Conservation (phyloP, 2,797 vertebrate genomes). For the Psittacula echo region DNA sequence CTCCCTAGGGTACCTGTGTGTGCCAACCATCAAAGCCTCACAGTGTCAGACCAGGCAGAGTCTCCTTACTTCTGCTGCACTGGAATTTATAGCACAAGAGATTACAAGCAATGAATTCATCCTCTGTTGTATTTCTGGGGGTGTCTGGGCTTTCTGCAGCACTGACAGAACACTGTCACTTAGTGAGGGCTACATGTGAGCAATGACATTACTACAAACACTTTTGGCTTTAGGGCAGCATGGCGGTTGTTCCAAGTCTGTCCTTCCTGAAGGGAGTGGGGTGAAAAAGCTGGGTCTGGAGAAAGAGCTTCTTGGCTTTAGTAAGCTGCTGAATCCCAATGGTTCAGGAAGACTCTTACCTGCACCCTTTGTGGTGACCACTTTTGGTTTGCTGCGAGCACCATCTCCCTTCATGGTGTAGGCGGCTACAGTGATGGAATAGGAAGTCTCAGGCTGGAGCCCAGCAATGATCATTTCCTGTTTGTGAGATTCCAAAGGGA, state of each 20-base stretch:
- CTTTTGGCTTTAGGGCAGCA: not conserved
- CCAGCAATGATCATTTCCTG: conserved; percentile 96
- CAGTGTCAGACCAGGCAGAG: not conserved
- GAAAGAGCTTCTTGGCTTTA: not conserved
- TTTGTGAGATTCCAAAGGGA: conserved; percentile 1
- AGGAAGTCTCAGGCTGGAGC: conserved; percentile 93
- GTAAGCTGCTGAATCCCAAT: not conserved
- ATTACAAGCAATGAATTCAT: not conserved
- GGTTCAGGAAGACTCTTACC: conserved; percentile 76
- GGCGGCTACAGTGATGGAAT: conserved; percentile 96
- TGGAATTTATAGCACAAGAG: not conserved
- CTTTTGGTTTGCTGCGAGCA: conserved; percentile 94
- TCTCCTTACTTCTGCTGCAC: not conserved
- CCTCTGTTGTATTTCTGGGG: not conserved
- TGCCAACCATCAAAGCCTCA: not conserved
- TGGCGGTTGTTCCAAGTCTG: not conserved
- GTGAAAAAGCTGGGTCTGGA: not conserved
- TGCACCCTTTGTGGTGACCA: conserved; percentile 94
- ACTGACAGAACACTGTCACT: not conserved
- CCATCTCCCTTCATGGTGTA: conserved; percentile 99
- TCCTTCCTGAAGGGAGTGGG: not conserved
- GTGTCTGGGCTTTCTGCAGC: not conserved
- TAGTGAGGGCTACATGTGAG: not conserved
- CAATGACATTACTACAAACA: not conserved
- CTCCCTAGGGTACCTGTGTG: not conserved